Percentiles rank a stretch among this genome's conserved stretches.
These are phyloP conservation scores for Acromyrmex charruanus DNA, from an alignment of 1,140 invertebrate genomes.

Conservation along the genomic window DNA sequence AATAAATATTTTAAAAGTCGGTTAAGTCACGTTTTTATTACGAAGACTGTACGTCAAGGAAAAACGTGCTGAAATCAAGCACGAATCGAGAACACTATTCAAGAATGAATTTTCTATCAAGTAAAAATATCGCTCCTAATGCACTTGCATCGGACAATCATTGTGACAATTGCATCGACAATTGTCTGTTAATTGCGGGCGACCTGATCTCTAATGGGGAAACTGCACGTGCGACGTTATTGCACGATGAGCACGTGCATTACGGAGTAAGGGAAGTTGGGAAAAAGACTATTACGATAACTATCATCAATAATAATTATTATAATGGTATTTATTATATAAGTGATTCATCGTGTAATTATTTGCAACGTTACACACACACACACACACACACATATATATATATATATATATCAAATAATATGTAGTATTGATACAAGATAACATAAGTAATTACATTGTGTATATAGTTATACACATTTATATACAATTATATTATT, in stretches of 20 bases:
- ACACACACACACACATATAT: no score
- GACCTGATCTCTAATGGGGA: constrained; percentile 12
- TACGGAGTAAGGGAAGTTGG: not conserved
- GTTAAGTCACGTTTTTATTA: no score
- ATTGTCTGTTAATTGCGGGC: constrained; percentile 53
- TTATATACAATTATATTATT: no score
- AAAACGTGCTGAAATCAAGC: not conserved
- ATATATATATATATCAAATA: no score
- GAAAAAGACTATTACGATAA: not conserved
- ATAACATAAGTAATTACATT: not conserved
- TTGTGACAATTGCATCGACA: constrained; percentile 35
- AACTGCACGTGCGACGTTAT: constrained; percentile 7
- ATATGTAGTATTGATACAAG: not conserved
- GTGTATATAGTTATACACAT: no score
- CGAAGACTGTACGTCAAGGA: no score
- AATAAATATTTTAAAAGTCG: no score
- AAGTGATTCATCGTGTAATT: not conserved
- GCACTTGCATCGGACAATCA: constrained; percentile 28
- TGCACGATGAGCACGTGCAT: not conserved
- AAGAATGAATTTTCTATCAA: constrained; percentile 23
- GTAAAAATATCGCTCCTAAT: constrained; percentile 29
- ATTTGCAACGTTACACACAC: not conserved
- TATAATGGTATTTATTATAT: constrained; percentile 2
- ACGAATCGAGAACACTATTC: not conserved
- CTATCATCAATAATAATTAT: constrained; percentile 3